Conservation (phyloP, 1,140 invertebrate species). For the Drosophila bipectinata region DNA sequence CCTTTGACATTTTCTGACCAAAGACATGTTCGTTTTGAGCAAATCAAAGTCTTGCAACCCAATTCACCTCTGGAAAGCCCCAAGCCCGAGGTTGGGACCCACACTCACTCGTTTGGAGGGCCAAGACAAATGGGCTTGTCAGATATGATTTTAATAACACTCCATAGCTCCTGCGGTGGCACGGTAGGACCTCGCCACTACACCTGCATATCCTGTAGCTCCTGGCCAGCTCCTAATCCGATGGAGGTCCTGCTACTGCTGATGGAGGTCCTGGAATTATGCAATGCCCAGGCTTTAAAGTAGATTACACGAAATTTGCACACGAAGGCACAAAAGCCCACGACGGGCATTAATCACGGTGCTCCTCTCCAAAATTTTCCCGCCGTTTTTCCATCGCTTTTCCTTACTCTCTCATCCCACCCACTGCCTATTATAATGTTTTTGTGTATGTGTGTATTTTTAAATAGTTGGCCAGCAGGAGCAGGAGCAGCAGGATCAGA, state of each 20-base stretch:
- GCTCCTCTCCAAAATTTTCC: constrained; percentile 11
- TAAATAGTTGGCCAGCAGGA: constrained; percentile 48
- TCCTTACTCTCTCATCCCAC: neutral
- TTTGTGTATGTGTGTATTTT: constrained; percentile 20
- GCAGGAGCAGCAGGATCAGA: neutral
- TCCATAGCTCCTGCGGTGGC: constrained; percentile 13
- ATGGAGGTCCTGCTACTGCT: neutral
- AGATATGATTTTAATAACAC: constrained; percentile 51
- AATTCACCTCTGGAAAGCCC: neutral
- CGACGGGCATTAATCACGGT: constrained; percentile 77
- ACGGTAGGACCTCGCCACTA: too few species aligned
- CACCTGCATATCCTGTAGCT: neutral
- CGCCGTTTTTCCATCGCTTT: neutral
- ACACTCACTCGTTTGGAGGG: constrained; percentile 7
- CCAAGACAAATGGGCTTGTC: constrained; percentile 44
- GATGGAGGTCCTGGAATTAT: constrained; percentile 59
- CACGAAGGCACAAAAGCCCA: constrained; percentile 80
- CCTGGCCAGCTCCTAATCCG: constrained; percentile 25
- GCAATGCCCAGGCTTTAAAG: constrained; percentile 77
- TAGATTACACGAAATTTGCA: constrained; percentile 79
- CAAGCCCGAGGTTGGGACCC: neutral
- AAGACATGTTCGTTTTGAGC: neutral
- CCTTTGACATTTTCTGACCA: too few species aligned
- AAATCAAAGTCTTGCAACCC: neutral
- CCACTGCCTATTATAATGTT: constrained; percentile 17